Percentiles rank a stretch among this genome's conserved stretches.
Conservation (phyloP, 2,888 invertebrate genomes). For the Sesamia inferens region DNA sequence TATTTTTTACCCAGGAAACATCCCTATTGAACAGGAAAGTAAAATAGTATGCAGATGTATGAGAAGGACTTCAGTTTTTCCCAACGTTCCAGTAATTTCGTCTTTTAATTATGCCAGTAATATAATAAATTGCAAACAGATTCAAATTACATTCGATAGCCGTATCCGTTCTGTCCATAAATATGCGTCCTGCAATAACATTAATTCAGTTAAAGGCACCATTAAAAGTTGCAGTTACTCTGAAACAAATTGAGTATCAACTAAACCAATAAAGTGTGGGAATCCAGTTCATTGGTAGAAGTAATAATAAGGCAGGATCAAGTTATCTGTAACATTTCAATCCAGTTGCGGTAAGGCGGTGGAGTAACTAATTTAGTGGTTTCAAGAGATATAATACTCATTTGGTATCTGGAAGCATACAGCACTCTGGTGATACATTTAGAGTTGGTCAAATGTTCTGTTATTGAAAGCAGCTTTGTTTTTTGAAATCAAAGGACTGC, state of each 20-base stretch:
- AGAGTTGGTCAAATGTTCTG: conserved; percentile 11
- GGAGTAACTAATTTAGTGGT: conserved; percentile 62
- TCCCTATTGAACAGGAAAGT: conserved; percentile 5
- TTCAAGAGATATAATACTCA: conserved; percentile 39
- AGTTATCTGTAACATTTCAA: conserved; percentile 55
- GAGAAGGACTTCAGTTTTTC: background rate
- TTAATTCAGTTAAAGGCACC: conserved; percentile 8
- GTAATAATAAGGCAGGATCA: conserved; percentile 53
- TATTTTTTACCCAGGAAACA: too few relatives aligned
- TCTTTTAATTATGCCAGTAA: background rate
- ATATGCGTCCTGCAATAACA: background rate
- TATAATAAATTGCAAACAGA: background rate
- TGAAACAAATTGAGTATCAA: conserved; percentile 6
- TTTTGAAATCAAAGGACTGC: conserved; percentile 5
- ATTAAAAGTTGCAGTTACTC: conserved; percentile 20
- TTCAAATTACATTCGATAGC: background rate
- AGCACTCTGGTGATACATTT: conserved; percentile 17
- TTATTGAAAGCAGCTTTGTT: background rate
- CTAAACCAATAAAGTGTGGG: conserved; percentile 43
- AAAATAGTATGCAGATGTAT: background rate
- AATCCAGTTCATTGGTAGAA: conserved; percentile 46
- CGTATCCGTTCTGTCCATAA: background rate
- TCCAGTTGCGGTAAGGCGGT: conserved; percentile 61
- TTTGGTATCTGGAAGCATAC: conserved; percentile 22
- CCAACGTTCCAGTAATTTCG: background rate